phyloP scores from a whole-genome alignment of 1,140 invertebrate species.

The Semibalanus balanoides region DNA sequence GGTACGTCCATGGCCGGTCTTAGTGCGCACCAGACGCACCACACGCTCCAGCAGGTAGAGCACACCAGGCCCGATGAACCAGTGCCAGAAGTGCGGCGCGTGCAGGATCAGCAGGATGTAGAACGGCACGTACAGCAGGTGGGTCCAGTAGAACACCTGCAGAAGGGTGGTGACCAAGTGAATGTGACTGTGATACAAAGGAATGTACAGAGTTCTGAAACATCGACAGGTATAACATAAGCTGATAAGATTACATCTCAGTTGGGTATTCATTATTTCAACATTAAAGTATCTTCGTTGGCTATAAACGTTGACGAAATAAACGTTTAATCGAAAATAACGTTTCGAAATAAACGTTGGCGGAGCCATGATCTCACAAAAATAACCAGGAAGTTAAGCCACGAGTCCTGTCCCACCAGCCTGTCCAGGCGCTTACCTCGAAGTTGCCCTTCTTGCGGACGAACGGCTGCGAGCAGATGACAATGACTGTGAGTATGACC shows the following conservation, averaged over 20 bases:
- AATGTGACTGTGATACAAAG: too few relatives aligned
- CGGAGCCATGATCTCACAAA: too few relatives aligned
- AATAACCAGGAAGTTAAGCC: background rate
- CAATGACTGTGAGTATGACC: constrained; percentile 59
- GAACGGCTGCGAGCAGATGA: constrained; percentile 69
- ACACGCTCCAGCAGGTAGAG: constrained; percentile 67
- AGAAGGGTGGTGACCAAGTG: background rate
- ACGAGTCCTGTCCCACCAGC: background rate
- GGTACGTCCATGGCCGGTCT: constrained; percentile 37
- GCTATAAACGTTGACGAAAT: background rate
- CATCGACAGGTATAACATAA: background rate
- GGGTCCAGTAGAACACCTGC: constrained; percentile 89
- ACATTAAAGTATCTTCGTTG: background rate
- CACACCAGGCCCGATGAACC: constrained; percentile 70
- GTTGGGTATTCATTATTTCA: too few relatives aligned
- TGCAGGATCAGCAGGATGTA: constrained; percentile 75
- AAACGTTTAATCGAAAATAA: background rate
- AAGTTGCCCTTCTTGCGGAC: constrained; percentile 80
- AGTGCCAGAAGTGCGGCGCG: constrained; percentile 88
- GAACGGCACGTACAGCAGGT: constrained; percentile 80
- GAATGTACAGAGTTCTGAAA: background rate
- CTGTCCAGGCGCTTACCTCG: constrained; percentile 45
- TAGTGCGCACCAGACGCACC: constrained; percentile 37
- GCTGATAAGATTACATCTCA: background rate
- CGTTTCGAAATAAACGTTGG: background rate